These are phyloP conservation scores for Drosophila tristis DNA, from an alignment of 1,140 invertebrate genomes.

Conservation along the genomic window DNA sequence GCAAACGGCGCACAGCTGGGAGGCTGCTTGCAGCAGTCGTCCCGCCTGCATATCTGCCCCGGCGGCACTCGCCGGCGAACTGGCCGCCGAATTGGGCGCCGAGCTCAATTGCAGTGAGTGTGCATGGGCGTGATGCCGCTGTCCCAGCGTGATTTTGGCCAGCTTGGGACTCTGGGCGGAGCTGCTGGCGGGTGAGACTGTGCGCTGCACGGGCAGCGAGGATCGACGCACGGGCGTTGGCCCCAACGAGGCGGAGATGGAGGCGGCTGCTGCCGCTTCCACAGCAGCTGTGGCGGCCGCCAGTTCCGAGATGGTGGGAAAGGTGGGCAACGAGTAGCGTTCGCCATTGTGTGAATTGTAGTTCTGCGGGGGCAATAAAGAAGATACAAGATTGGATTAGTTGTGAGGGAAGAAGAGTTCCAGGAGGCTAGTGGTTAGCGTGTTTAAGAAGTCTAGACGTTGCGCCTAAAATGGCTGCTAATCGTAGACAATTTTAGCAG, in stretches of 20 bases:
- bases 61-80: constrained; percentile 85
- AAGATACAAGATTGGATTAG: constrained; percentile 8
- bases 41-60: constrained; percentile 59
- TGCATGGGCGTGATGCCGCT: constrained; percentile 59
- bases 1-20: constrained; percentile 98
- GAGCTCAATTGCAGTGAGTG: constrained; percentile 84
- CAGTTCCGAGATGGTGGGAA: constrained; percentile 86
- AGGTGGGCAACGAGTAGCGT: constrained; percentile 87
- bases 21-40: constrained; percentile 87
- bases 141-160: constrained; percentile 85
- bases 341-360: constrained; percentile 82
- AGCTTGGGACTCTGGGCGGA: constrained; percentile 87
- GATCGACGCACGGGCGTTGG: constrained; percentile 88
- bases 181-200: constrained; percentile 88
- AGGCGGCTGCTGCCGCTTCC: constrained; percentile 30
- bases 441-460: neutral
- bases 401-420: neutral
- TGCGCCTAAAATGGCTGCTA: too few relatives aligned
- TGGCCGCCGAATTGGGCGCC: constrained; percentile 88
- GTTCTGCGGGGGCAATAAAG: constrained; percentile 32
- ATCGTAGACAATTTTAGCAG: too few relatives aligned
- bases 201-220: constrained; percentile 90
- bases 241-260: constrained; percentile 48
- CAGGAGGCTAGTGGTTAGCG: too few relatives aligned
- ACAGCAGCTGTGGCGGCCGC: constrained; percentile 85